Base-by-base conservation (phyloP, 2,888 invertebrate genomes). In the Orchesellides sinensis region DNA sequence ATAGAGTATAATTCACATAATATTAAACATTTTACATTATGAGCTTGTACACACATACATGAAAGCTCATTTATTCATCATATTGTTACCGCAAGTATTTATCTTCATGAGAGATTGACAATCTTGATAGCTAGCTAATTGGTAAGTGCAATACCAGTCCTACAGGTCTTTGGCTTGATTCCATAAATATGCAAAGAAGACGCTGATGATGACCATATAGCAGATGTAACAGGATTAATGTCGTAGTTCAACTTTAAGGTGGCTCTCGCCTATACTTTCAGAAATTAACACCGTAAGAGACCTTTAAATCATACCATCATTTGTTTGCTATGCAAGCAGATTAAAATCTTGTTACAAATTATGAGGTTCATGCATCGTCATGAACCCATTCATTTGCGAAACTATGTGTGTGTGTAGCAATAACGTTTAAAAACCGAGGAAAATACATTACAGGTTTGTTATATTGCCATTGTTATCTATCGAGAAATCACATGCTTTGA, bases 51-150 rank as follows among this genome's bases (percentile, higher is more conserved):
- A 47, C 14, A 25, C 49, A 45, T 3, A 19, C 47, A 29, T 45
- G 40, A 8, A 59, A 59, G 29, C 32, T 59, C 59, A 59, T 59
- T 59, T 35, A n/a, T 19, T 65, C 65, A 59, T 59, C 27, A 32
- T n/a, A n/a, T 59, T 27, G 59, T 59, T 59, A 32, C 29, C 29
- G n/a, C 29, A 27, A 32, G 59, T 32, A 32, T 29, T 59, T 63
- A 25, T 56, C 35, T 72, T 61, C 59, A 35, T 19, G 23, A 32
- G 27, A 78, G 78, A 78, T 78, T 78, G 78, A 78, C 78, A 78
- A 69, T 70, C 61, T 47, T 78, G 78, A 78, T 78, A 52, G 63
- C 25, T 78, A 70, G 69, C 49, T 78, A 78, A 78, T 78, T 78
- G 70, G 78, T 70, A 78, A 69, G 78, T 78, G 78, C 69, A 69